Evolutionary conservation across 2,113 vertebrate species (phyloP), one percentile per base, ranked within the genome.

Genomic region (Chaetodon auriga): DNA sequence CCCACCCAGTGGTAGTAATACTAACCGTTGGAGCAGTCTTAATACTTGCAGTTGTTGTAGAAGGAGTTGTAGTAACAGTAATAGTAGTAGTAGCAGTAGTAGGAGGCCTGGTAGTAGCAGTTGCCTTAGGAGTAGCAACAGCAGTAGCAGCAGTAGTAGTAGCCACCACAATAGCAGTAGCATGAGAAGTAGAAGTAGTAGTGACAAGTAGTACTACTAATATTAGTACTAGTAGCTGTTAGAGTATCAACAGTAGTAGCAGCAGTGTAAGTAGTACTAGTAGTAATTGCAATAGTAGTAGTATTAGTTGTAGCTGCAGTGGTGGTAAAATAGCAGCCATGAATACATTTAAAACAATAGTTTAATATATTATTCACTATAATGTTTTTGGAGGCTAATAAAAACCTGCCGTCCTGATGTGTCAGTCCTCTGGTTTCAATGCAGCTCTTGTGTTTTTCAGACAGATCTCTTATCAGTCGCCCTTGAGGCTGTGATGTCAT

Each of bases 401-500:
- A 74, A 60, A 7, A 15, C 15, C 5, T 41, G 35, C 38, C 19
- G 13, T 68, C 9, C 15, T n/a, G 61, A 73, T 49, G 54, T 0
- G 9, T 81, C 36, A 48, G 43, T 13, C 25, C 11, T 53, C 6
- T 68, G 16, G 13, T 57, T 46, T 64, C 54, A 23, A 18, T 3
- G 19, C 45, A 43, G 62, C 46, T 82, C 23, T 46, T 68, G 7
- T 72, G 23, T 65, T 71, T 60, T 16, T 43, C 57, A 77, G 38
- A 49, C 70, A 30, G 64, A 30, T 61, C 55, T 35, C 19, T 51
- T 21, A 48, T 86, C 74, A 72, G n/a, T 51, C 3, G 9, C 41
- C 53, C 73, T 53, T 7, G 0, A 38, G 78, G 65, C 11, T 45
- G n/a, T 75, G 87, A 84, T 58, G 84, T 84, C 78, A 84, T 41